Percentiles rank a stretch among this genome's conserved stretches.
Evolutionary conservation across 2,888 invertebrate genomes (phyloP).

Genomic region (Hololepta plana): DNA sequence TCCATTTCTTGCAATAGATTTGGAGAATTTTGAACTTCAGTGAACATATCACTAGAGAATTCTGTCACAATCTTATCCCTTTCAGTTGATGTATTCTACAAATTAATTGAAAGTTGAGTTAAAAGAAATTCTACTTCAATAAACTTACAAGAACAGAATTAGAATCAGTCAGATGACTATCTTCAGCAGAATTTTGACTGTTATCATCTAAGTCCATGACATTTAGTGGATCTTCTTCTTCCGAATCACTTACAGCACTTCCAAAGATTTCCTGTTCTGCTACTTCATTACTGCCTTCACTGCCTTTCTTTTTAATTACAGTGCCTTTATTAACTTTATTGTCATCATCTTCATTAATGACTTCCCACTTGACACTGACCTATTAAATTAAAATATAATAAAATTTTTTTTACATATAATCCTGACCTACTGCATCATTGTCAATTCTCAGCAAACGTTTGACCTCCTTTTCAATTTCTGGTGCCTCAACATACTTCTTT

Average conservation of each 20-base stretch:
- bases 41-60: slow-evolving; percentile 43
- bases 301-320: slow-evolving; percentile 22
- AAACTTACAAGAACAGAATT: slow-evolving; percentile 33
- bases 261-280: slow-evolving; percentile 82
- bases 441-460: slow-evolving; percentile 79
- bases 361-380: slow-evolving; percentile 62
- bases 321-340: slow-evolving; percentile 29
- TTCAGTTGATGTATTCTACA: slow-evolving; percentile 20
- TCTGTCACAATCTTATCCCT: slow-evolving; percentile 34
- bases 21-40: slow-evolving; percentile 21
- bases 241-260: slow-evolving; percentile 80
- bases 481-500: slow-evolving; percentile 93
- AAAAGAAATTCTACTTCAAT: slow-evolving; percentile 5
- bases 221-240: slow-evolving; percentile 45
- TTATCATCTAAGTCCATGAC: slow-evolving; percentile 64
- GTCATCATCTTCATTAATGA: slow-evolving; percentile 76
- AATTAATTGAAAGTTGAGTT: slow-evolving; percentile 7
- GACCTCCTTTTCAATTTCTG: slow-evolving; percentile 96
- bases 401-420: slow-evolving; percentile 3
- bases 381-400: slow-evolving; percentile 8
- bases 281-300: slow-evolving; percentile 21
- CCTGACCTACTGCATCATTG: slow-evolving; percentile 64
- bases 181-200: slow-evolving; percentile 54
- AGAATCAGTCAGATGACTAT: slow-evolving; percentile 55
- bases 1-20: slow-evolving; percentile 22